These are phyloP conservation scores for Motacilla alba DNA, from an alignment of 2,113 vertebrate genomes.

Conservation along the genomic window DNA sequence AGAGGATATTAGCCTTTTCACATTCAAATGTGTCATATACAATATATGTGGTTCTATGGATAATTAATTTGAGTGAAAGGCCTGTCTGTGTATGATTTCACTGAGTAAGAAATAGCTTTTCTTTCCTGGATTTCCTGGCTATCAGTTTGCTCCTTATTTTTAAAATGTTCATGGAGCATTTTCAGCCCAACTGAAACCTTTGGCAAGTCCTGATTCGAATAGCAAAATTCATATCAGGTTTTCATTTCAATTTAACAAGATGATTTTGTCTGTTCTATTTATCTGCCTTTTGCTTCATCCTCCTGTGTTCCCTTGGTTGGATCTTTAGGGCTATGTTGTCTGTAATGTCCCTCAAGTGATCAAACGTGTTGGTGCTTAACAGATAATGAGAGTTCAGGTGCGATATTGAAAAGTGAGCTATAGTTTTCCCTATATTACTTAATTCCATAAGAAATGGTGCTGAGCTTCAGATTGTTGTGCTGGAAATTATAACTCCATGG, in stretches of 20 bases:
- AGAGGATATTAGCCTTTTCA: constrained; percentile 68
- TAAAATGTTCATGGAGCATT: neutral
- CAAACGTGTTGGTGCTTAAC: neutral
- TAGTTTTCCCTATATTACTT: neutral
- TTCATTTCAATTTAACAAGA: neutral
- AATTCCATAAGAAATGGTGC: neutral
- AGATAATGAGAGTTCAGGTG: neutral
- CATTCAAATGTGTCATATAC: constrained; percentile 65
- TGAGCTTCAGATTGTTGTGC: neutral
- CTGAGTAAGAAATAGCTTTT: constrained; percentile 5
- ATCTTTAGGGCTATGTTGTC: neutral
- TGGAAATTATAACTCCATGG: neutral
- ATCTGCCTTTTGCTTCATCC: neutral
- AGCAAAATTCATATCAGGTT: neutral
- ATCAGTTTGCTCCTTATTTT: neutral
- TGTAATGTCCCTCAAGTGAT: neutral
- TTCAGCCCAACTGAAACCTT: neutral
- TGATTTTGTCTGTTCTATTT: neutral
- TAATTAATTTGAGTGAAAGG: constrained; percentile 71
- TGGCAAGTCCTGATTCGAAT: neutral
- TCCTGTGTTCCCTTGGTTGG: neutral
- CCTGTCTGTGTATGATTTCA: constrained; percentile 56
- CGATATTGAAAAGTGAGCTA: neutral
- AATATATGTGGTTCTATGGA: constrained; percentile 68
- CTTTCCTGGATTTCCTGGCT: neutral